phyloP scores from a whole-genome alignment of 1,140 invertebrate species.

The Anastrepha ludens region DNA sequence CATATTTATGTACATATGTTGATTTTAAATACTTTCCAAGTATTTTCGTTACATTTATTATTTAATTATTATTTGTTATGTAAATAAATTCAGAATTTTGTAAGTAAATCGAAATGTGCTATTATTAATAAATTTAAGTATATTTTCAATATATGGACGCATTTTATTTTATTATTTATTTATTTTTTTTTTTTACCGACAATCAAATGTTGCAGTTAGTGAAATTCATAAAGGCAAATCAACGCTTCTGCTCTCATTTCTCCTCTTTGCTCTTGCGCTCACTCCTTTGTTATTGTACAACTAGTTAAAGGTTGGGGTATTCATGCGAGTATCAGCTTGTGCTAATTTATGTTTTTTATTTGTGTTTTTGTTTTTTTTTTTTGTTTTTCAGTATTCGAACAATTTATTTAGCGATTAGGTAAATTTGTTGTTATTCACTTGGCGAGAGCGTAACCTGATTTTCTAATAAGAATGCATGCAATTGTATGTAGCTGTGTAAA shows the following conservation, averaged over 20 bases:
- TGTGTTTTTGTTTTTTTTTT: constrained; percentile 1
- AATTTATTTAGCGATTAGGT: neutral
- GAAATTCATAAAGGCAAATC: constrained; percentile 30
- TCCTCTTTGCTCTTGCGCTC: neutral
- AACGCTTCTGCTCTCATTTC: neutral
- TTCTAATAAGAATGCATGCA: constrained; percentile 10
- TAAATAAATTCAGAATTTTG: constrained; percentile 28
- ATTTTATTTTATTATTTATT: neutral
- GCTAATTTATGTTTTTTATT: neutral
- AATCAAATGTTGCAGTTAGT: neutral
- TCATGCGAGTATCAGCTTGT: constrained; percentile 45
- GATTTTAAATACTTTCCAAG: neutral
- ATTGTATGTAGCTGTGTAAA: neutral
- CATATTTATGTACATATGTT: neutral
- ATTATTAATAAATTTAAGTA: neutral
- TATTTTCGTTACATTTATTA: neutral
- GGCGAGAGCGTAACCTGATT: constrained; percentile 24
- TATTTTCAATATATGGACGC: constrained; percentile 16
- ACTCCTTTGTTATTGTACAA: neutral
- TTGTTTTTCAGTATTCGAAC: neutral
- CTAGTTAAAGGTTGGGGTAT: neutral
- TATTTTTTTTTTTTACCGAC: neutral
- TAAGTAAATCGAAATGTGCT: constrained; percentile 12
- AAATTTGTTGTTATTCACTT: neutral
- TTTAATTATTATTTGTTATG: neutral